These are phyloP conservation scores for Phenacoccus solenopsis DNA, from an alignment of 1,140 invertebrate species.

Conservation along the genomic window DNA sequence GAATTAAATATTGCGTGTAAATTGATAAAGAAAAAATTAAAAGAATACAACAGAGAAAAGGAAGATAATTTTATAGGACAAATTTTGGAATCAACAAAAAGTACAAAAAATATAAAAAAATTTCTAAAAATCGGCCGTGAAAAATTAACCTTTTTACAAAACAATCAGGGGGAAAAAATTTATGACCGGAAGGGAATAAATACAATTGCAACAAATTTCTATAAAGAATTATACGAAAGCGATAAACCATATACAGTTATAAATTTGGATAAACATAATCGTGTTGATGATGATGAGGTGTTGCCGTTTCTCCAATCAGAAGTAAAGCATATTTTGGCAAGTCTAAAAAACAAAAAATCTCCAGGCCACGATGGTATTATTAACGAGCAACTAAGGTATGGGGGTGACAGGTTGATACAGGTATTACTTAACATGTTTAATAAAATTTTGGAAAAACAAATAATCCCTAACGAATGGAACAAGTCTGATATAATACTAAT, in stretches of 20 bases:
- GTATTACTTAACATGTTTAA: slow-evolving; percentile 5
- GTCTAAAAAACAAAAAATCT: slow-evolving; percentile 17
- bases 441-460: slow-evolving; percentile 23
- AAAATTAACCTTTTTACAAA: neutral
- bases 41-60: neutral
- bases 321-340: neutral
- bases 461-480: slow-evolving; percentile 26
- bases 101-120: neutral
- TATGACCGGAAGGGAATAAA: neutral
- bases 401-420: neutral
- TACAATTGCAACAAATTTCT: neutral
- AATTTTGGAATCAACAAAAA: neutral
- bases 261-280: neutral
- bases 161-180: neutral
- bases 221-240: neutral
- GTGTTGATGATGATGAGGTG: neutral
- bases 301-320: neutral
- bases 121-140: neutral
- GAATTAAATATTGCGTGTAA: neutral
- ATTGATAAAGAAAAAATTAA: neutral
- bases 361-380: slow-evolving; percentile 19
- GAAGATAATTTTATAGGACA: neutral
- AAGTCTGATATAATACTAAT: slow-evolving; percentile 29
- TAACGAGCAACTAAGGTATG: slow-evolving; percentile 12
- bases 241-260: neutral